Percentiles rank a stretch among this genome's conserved stretches.
Conservation (phyloP, 2,113 vertebrate species). For the Phoxinus phoxinus region DNA sequence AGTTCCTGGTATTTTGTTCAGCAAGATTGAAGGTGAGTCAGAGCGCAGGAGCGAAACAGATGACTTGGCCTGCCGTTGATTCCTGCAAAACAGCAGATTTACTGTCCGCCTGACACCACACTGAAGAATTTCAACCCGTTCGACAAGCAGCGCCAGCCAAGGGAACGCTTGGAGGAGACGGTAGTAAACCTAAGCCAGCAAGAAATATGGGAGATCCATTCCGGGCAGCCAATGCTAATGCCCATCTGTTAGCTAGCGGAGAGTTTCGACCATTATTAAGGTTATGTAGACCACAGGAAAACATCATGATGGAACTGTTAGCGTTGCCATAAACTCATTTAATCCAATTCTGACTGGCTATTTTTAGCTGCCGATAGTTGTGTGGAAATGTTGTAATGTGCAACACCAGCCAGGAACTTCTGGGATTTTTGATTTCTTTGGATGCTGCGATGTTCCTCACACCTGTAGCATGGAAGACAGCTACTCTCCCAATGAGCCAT, state of each 20-base stretch:
- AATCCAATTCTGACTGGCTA: background rate
- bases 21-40: constrained; percentile 38
- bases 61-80: constrained; percentile 25
- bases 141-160: constrained; percentile 3
- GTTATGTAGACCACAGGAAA: constrained; percentile 10
- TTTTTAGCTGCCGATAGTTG: constrained; percentile 18
- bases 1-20: constrained; percentile 48
- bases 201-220: background rate
- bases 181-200: constrained; percentile 13
- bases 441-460: constrained; percentile 7
- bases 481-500: constrained; percentile 41
- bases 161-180: background rate
- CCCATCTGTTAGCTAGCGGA: background rate
- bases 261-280: background rate
- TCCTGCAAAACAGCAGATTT: constrained; percentile 48
- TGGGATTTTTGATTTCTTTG: constrained; percentile 22
- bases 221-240: background rate
- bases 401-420: background rate
- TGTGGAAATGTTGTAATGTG: background rate
- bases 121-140: constrained; percentile 26
- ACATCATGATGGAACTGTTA: background rate
- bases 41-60: constrained; percentile 32
- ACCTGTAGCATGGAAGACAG: constrained; percentile 46
- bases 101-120: constrained; percentile 40
- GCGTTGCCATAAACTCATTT: background rate